Conservation (phyloP, 2,113 vertebrate species). For the Podarcis muralis region DNA sequence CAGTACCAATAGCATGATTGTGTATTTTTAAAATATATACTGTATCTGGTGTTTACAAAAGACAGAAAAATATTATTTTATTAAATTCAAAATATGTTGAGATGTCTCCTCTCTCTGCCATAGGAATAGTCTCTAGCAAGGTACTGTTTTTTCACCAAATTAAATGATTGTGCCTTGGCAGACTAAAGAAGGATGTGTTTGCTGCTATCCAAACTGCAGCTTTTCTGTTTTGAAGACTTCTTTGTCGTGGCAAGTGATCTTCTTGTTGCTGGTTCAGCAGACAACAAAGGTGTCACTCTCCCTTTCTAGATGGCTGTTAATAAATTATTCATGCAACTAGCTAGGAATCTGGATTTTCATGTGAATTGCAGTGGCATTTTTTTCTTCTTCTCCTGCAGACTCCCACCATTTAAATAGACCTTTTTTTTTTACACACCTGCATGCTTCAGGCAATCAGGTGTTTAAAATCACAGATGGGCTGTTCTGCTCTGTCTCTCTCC, state of each 20-base stretch:
- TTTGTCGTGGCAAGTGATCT: conserved; percentile 45
- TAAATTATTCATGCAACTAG: conserved; percentile 74
- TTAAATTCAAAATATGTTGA: conserved; percentile 50
- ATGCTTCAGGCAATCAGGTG: conserved; percentile 76
- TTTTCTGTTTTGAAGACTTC: conserved; percentile 34
- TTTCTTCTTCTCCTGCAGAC: conserved; percentile 24
- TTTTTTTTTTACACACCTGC: conserved; percentile 72
- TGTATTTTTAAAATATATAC: not conserved
- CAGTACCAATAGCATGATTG: conserved; percentile 36
- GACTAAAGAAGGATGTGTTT: conserved; percentile 56
- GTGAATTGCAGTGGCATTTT: conserved; percentile 52
- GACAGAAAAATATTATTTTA: conserved; percentile 52
- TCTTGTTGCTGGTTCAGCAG: conserved; percentile 40
- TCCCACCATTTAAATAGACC: conserved; percentile 50
- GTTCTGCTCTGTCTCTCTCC: conserved; percentile 22
- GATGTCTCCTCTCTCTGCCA: conserved; percentile 13
- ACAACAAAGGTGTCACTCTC: conserved; percentile 66
- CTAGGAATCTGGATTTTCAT: conserved; percentile 66
- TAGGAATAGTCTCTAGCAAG: conserved; percentile 28
- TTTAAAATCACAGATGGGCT: conserved; percentile 52
- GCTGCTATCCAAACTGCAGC: not conserved
- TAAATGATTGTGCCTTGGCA: conserved; percentile 40
- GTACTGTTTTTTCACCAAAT: conserved; percentile 12
- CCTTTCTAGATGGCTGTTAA: conserved; percentile 51
- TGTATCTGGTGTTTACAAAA: conserved; percentile 40